A percentile compares a stretch with the other conserved stretches of the same genome.
Evolutionary conservation across 2,888 invertebrate species (phyloP).

Genomic region (Eristalis pertinax): DNA sequence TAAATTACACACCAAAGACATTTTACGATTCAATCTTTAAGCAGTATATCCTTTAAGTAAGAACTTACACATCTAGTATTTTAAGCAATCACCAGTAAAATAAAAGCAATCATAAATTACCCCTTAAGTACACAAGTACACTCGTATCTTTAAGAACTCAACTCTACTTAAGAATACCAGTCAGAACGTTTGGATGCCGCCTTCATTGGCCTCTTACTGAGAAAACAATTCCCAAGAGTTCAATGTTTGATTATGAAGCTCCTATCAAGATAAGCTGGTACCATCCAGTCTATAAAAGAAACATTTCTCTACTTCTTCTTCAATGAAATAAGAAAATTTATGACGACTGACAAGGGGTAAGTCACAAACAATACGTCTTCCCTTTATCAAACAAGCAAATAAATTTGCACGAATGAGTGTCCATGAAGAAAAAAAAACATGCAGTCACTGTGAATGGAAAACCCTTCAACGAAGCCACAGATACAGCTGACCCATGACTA

Average conservation of each 20-base stretch:
- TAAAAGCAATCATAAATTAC: conserved; percentile 18
- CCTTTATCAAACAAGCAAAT: conserved; percentile 20
- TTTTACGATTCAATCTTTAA: too few species aligned
- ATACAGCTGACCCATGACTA: not conserved
- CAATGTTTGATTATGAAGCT: conserved; percentile 61
- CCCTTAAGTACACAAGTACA: not conserved
- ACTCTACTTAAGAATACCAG: conserved; percentile 2
- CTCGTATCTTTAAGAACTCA: not conserved
- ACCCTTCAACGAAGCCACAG: not conserved
- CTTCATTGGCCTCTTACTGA: conserved; percentile 3
- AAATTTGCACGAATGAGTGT: conserved; percentile 14
- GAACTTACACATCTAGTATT: too few species aligned
- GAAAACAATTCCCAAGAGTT: conserved; percentile 27
- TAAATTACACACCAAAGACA: too few species aligned
- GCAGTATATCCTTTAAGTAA: too few species aligned
- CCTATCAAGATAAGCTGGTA: conserved; percentile 29
- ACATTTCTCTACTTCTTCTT: not conserved
- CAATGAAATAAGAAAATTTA: conserved; percentile 47
- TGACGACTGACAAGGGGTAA: not conserved
- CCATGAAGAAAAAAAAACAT: not conserved
- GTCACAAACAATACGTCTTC: not conserved
- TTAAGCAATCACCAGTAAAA: not conserved
- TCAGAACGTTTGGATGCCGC: not conserved
- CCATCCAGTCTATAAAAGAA: conserved; percentile 36
- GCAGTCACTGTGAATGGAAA: not conserved